Evolutionary conservation across 2,888 invertebrate genomes (phyloP), one percentile per base, ranked within the genome.

Genomic region (Gari tellinella): DNA sequence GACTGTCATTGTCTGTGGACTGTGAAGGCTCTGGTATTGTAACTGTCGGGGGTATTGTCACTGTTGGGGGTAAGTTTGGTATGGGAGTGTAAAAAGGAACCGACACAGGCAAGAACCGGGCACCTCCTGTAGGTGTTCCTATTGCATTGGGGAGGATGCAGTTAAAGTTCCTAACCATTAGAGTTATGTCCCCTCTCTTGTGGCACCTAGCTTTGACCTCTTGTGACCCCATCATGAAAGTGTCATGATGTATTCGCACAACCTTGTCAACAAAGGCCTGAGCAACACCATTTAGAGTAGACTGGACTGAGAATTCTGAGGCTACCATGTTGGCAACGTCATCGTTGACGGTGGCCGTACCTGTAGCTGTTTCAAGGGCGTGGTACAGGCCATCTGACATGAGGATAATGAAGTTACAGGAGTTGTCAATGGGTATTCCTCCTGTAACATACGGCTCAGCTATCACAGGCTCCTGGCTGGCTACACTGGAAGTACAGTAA

Each of bases 351-450:
- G 96, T 95, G 83, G 95, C 95, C 45, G 94, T 94, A 0, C 95
- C 94, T 15, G 94, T 95, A 0, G 95, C 95, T 92, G 97, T 96
- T 91, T 96, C 95, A 48, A 97, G 93, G 1, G 96, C 95, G 92
- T 95, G 95, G 91, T 96, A 96, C 0, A 97, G 94, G 0, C 97
- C 97, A 53, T 96, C 95, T 7, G 97, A 96, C 94, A 97, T 96
- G 23, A 98, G 93, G 2, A 97, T 93, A 14, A 98, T 93, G 92
- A 97, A 97, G 88, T 94, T 94, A 91, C 95, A 96, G 4, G 95
- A 95, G 31, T 95, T 95, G 88, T 97, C 96, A 5, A 97, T 92
- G 4, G 93, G 92, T 51, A 97, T 95, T 0, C 96, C 96, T 0
- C 96, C 96, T 83, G 95, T 95, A 91, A 91, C 86, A 72, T 97